Base-by-base conservation (phyloP, 2,888 invertebrate species). In the Thereva nobilitata region DNA sequence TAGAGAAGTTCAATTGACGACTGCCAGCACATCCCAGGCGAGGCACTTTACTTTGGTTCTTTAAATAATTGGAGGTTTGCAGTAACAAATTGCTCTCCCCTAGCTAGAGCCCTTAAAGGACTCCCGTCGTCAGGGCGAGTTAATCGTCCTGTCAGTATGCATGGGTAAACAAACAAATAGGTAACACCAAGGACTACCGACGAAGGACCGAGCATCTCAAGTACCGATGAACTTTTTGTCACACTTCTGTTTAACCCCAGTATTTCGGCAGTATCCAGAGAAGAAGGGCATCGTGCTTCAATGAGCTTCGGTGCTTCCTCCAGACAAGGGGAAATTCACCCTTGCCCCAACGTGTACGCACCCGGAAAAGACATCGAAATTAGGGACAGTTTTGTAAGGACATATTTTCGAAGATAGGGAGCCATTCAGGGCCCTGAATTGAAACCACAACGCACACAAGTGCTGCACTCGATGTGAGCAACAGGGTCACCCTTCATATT, bases 331-430 rank as follows among this genome's bases (percentile, higher is more conserved):
- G 49, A 61, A 61, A 49, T 9, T 50, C 61, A 49, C 35, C 61
- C 50, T 40, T 50, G 42, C 41, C 35, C 61, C 47, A 47, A 23
- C 7, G 3, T 37, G n/a, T 38, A 12, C 23, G 47, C 12, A 40
- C 42, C 61, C 61, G 50, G 41, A 61, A 61, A 38, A 38, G 35
- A 49, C 63, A 23, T 23, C 37, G 23, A 45, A 12, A 52, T 57
- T 52, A 57, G 66, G 66, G 66, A 40, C 56, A 57, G 52, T 57
- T n/a, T 66, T 56, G 47, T 66, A 64, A 53, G 41, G 64, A 47
- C 59, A 59, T 59, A 47, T 59, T 23, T 47, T 45, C 59, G 49
- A 23, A 23, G 23, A 59, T 59, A 38, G 59, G 49, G 59, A 37
- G 59, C 59, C 23, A 49, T 59, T 59, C 59, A 59, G 37, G 45